Base-by-base conservation (phyloP, 2,888 invertebrate species). In the Patella pellucida region DNA sequence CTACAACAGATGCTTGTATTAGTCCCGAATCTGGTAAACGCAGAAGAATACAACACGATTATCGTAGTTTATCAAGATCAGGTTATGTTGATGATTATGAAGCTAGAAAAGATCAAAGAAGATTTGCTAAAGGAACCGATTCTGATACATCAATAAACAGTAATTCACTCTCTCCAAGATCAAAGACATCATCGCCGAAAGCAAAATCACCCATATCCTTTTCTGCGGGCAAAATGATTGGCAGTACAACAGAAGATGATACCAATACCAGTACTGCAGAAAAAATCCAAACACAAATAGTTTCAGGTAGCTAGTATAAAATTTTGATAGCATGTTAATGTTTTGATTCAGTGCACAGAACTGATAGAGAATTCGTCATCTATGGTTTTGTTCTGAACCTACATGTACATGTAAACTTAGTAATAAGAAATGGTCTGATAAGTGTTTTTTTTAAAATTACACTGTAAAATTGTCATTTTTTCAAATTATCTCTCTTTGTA, bases 41-140 rank as follows among this genome's bases (percentile, higher is more conserved):
- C 15, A 80, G 82, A 67, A 80, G 90, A 50, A 85, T 89, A 51
- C 88, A 88, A n/a, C 90, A 90, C 79, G 88, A 90, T 76, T 90
- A 90, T 81, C 82, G 90, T 62, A 82, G 89, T 15, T 80, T 90
- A 75, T 90, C 90, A 50, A 89, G 89, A 78, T 88, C 90, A 67
- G 90, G 90, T 52, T 90, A 90, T 79, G 81, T 89, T 54, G 90
- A 89, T 79, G 90, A 89, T 79, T 89, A 89, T 81, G 86, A 86
- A 77, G 81, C 82, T 62, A 83, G 87, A 68, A 82, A 84, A 62
- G 85, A 86, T 72, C 80, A 85, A 72, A 75, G 86, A 54, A 75
- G 86, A 54, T 74, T 74, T 50, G 41, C 62, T 3, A 67, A 50
- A 41, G 54, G 72, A 16, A 41, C 12, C 19, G 72, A 72, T 19